Base-by-base conservation (phyloP, 2,888 invertebrate species). In the Hipparchia sbordonii region DNA sequence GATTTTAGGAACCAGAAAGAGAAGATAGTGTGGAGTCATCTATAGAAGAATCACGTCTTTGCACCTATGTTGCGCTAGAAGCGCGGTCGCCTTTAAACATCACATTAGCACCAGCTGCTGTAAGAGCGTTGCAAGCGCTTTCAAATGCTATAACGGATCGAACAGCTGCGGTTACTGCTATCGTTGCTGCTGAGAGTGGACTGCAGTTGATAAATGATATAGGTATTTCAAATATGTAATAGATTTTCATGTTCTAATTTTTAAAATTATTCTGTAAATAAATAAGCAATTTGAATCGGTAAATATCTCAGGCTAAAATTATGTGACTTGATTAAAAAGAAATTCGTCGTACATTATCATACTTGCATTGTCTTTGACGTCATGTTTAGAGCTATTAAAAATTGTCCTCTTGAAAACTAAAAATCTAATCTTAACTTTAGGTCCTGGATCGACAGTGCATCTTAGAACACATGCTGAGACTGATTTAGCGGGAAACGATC, bases 61-160 rank as follows among this genome's bases (percentile, higher is more conserved):
- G 97, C 65, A 95, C 95, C 0, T 97, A 97, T 85, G 81, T 97
- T 7, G 90, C 96, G 68, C 82, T 97, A 4, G 96, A 96, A 77
- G 95, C 96, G 0, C 94, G 95, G 67, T 96, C 96, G 76, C 90
- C 94, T 62, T 89, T 97, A 4, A 95, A 96, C 79, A 80, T 97
- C 2, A 96, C 96, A 0, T 82, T 97, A 48, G 96, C 97, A 0
- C 96, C 96, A 2, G 76, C 95, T 89, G 82, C 95, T 90, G 94
- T 97, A 6, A 91, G 95, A 70, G 95, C 95, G 5, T 80, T 96
- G 61, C 90, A 94, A 8, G 85, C 89, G 51, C 80, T 91, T 60
- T 78, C 83, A 0, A 81, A 79, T 0, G 89, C 89, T 6, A 81
- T 86, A 74, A 76, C 78, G 4, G 90, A 90, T 71, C 78, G 90